These are phyloP conservation scores for Parapristionchus giblindavisi DNA, from an alignment of 2,888 invertebrate genomes.

Conservation along the genomic window DNA sequence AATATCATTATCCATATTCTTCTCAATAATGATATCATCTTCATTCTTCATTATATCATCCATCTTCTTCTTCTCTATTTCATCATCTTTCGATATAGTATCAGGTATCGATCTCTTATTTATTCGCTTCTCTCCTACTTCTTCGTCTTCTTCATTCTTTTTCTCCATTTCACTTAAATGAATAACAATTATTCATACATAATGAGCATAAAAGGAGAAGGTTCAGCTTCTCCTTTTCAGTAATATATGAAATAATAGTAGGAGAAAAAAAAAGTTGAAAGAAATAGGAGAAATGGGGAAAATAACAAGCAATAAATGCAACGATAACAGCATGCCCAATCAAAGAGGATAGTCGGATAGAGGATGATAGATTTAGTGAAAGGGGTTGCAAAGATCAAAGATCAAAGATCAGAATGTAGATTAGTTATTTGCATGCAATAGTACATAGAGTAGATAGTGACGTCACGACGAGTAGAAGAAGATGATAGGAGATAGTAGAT, in stretches of 20 bases:
- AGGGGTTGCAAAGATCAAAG: not conserved
- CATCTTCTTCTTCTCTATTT: conserved; percentile 36
- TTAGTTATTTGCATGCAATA: not conserved
- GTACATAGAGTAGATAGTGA: conserved; percentile 14
- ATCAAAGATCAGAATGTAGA: conserved; percentile 2
- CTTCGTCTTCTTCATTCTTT: too few species aligned
- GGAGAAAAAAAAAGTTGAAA: conserved; percentile 1
- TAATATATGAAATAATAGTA: conserved; percentile 29
- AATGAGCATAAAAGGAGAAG: too few species aligned
- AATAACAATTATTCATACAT: too few species aligned
- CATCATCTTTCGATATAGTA: not conserved
- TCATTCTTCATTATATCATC: conserved; percentile 11
- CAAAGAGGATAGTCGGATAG: not conserved
- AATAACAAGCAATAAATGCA: not conserved
- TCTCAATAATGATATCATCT: conserved; percentile 3
- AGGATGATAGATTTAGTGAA: not conserved
- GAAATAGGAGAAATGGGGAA: conserved; percentile 14
- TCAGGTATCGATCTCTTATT: conserved; percentile 33
- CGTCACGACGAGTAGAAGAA: not conserved
- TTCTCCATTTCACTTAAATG: conserved; percentile 28
- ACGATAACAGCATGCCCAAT: too few species aligned
- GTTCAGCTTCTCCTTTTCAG: too few species aligned
- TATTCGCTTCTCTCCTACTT: too few species aligned
- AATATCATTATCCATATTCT: not conserved
- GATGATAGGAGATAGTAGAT: conserved; percentile 1